phyloP scores from a whole-genome alignment of 2,797 vertebrate species.

The Gymnothorax javanicus region DNA sequence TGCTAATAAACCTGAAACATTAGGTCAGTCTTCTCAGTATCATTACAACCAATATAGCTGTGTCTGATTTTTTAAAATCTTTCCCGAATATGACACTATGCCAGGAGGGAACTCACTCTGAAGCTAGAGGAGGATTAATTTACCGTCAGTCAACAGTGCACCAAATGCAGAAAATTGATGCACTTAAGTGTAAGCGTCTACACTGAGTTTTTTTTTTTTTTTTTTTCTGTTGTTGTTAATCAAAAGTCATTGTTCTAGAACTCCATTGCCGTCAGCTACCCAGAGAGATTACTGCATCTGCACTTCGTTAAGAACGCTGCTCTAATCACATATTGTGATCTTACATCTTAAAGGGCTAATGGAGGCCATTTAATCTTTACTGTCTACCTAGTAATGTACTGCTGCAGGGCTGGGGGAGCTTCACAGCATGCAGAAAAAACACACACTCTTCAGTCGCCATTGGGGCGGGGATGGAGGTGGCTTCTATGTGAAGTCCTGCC shows the following conservation, averaged over 20 bases:
- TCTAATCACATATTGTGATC: no score
- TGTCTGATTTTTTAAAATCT: neutral
- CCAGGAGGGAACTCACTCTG: neutral
- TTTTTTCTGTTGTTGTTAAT: neutral
- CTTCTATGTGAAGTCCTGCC: conserved; percentile 41
- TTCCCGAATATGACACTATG: neutral
- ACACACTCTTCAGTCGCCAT: neutral
- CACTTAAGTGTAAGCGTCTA: neutral
- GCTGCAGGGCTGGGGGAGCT: neutral
- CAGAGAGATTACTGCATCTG: no score
- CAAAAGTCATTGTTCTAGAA: no score
- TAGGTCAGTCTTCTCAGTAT: neutral
- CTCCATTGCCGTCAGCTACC: no score
- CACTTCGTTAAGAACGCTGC: no score
- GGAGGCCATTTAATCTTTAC: conserved; percentile 6
- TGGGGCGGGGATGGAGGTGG: neutral
- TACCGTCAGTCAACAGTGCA: neutral
- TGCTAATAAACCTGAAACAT: conserved; percentile 1
- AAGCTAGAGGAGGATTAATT: neutral
- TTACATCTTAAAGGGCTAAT: neutral
- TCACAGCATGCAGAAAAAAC: neutral
- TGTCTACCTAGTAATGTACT: neutral
- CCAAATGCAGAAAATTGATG: conserved; percentile 32
- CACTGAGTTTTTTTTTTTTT: no score
- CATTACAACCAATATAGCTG: no score